These are phyloP conservation scores for Campoplex capitator DNA, from an alignment of 2,888 invertebrate genomes.

Conservation along the genomic window DNA sequence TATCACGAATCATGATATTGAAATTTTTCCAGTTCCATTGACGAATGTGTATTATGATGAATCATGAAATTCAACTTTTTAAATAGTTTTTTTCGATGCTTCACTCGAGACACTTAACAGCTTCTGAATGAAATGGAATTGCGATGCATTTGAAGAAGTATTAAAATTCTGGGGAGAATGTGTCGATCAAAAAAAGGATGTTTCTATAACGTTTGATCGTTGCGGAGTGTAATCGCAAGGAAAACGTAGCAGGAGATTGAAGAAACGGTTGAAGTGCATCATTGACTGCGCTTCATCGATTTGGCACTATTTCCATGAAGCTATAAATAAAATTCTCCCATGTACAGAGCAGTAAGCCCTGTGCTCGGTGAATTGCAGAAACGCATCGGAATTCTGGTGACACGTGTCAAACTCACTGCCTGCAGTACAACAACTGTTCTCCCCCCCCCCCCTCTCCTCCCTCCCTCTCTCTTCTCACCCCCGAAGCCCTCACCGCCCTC, in stretches of 20 bases:
- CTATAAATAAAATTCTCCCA: conserved; percentile 70
- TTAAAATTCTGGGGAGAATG: not conserved
- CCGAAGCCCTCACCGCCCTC: not conserved
- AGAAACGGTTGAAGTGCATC: conserved; percentile 36
- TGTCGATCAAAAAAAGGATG: not conserved
- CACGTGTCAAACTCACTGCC: conserved; percentile 70
- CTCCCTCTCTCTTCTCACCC: not conserved
- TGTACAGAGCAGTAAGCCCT: conserved; percentile 57
- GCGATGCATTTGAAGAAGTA: not conserved
- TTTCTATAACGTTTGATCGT: conserved; percentile 17
- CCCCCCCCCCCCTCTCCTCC: not conserved
- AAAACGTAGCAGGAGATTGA: conserved; percentile 20
- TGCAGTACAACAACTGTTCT: conserved; percentile 32
- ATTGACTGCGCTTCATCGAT: conserved; percentile 52
- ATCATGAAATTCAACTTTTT: not conserved
- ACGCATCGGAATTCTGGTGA: conserved; percentile 71
- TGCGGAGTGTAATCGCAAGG: not conserved
- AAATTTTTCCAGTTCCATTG: not conserved
- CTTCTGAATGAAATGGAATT: not conserved
- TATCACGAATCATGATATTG: not conserved
- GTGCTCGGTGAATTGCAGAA: conserved; percentile 43
- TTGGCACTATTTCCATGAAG: conserved; percentile 52
- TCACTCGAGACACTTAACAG: not conserved
- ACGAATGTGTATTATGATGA: not conserved
- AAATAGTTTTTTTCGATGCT: not conserved